Evolutionary conservation across 2,888 invertebrate species (phyloP), one percentile per base, ranked within the genome.

Genomic region (Ypsolopha scabrella): DNA sequence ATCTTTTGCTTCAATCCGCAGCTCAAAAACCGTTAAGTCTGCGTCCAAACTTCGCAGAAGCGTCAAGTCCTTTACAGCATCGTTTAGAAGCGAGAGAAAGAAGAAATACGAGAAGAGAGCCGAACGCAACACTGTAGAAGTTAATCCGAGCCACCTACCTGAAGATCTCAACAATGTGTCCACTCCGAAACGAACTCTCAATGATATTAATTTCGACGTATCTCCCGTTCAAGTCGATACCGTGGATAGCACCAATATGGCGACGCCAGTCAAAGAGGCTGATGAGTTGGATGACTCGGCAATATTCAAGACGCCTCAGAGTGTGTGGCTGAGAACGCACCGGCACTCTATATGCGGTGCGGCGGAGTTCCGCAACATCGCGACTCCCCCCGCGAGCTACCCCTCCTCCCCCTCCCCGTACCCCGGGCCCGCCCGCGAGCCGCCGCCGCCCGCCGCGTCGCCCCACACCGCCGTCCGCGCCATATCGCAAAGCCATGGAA

Each of bases 401-500:
- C 51, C 59, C 45, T 53, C 53, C 55, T 53, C 53, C 56, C 58
- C 60, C 58, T 65, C 59, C 57, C 60, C 66, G 56, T 57, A 61
- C 52, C 59, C 65, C 66, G 68, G 64, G 61, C 64, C 67, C 70
- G 67, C 69, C 66, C 74, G 70, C 70, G 70, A 72, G 71, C 74
- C 60, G 72, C 72, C 70, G 75, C 73, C 67, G 71, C 73, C 72
- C 69, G 74, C 73, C 70, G 65, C 75, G 76, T 68, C 76, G 72
- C 74, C 74, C 62, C 75, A 77, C 74, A 71, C 64, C 76, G 82
- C 80, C 74, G 82, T 79, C 74, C 80, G 78, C 75, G 75, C 80
- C 81, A 80, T 80, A 68, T 77, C 78, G 74, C 82, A 80, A 81
- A 80, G 81, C 85, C 82, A 83, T 79, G 83, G 85, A 83, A 74